Evolutionary conservation across 2,888 invertebrate genomes (phyloP), one percentile per base, ranked within the genome.

Genomic region (Trilocha varians): DNA sequence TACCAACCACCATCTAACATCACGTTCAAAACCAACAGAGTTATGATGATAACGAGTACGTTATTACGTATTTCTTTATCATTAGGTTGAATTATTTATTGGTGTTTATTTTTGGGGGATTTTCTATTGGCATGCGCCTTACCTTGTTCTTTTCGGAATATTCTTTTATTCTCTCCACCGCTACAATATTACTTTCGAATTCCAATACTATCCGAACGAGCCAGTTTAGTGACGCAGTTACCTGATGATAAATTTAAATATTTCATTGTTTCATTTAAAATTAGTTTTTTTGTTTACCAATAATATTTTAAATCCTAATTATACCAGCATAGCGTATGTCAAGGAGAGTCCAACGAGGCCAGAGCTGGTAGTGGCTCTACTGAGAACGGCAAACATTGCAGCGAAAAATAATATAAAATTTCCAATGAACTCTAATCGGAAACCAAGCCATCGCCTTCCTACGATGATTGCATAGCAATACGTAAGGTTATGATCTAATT

Each of bases 111-210:
- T 25, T 6, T 25, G 8, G 2, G 25, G 8, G 5, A 18, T 18
- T 8, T 18, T 5, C 4, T 18, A 18, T 8, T 4, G 18, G 11
- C 11, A 6, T 6, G 25, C 8, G 6, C n/a, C 58, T 62, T 55
- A 88, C 89, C 69, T 92, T 94, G 40, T 90, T 88, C 0, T 94
- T 92, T 68, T 96, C 96, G 0, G 93, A 92, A 65, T 98, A 99
- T 69, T 99, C 98, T 70, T 97, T 96, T 63, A 98, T 96, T 69
- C 99, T 91, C 78, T 99, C 98, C 1, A 98, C 97, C 2, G 98
- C 95, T 0, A 98, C 98, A 58, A 98, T 97, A 74, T 98, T 98
- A 0, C 98, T 97, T 86, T 99, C 99, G 35, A 99, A 93, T 67
- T 98, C 98, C 1, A 96, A 95, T 0, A 96, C 94, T 95, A 97